A percentile compares a stretch with the other conserved stretches of the same genome.
Conservation (phyloP, 2,797 vertebrate species). For the Synaphobranchus kaupii region DNA sequence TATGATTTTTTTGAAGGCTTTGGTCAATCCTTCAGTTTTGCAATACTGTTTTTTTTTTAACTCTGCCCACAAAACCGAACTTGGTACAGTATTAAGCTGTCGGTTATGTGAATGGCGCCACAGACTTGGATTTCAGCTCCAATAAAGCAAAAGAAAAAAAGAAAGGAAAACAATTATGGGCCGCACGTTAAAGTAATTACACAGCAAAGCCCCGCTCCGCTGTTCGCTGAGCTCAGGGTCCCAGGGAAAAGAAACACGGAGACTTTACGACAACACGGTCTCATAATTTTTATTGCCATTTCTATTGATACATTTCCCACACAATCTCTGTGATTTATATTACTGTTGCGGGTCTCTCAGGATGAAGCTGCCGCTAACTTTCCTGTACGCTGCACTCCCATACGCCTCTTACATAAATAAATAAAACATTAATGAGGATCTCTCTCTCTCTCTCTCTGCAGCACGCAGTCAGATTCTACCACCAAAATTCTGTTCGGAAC, state of each 20-base stretch:
- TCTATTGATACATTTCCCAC: slow-evolving; percentile 65
- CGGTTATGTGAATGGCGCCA: slow-evolving; percentile 69
- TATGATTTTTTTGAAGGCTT: slow-evolving; percentile 54
- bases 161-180: slow-evolving; percentile 42
- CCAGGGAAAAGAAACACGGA: slow-evolving; percentile 62
- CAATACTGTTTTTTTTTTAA: slow-evolving; percentile 44
- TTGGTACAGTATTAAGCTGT: slow-evolving; percentile 65
- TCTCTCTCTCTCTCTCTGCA: slow-evolving; percentile 20
- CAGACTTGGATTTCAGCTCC: slow-evolving; percentile 59
- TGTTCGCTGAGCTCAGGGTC: slow-evolving; percentile 49
- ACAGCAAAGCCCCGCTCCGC: slow-evolving; percentile 33
- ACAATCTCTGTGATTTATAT: slow-evolving; percentile 60
- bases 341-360: slow-evolving; percentile 40
- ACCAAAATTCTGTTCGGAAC: neutral
- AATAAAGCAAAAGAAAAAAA: slow-evolving; percentile 53
- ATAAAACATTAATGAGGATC: slow-evolving; percentile 41
- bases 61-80: slow-evolving; percentile 61
- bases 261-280: slow-evolving; percentile 57
- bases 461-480: neutral
- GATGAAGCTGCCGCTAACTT: slow-evolving; percentile 48
- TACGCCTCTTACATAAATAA: slow-evolving; percentile 53
- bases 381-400: slow-evolving; percentile 43
- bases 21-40: slow-evolving; percentile 58
- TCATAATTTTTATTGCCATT: slow-evolving; percentile 57
- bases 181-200: slow-evolving; percentile 59